These are phyloP conservation scores for Drosophila fulvimacula DNA, from an alignment of 2,888 invertebrate species.

Conservation along the genomic window DNA sequence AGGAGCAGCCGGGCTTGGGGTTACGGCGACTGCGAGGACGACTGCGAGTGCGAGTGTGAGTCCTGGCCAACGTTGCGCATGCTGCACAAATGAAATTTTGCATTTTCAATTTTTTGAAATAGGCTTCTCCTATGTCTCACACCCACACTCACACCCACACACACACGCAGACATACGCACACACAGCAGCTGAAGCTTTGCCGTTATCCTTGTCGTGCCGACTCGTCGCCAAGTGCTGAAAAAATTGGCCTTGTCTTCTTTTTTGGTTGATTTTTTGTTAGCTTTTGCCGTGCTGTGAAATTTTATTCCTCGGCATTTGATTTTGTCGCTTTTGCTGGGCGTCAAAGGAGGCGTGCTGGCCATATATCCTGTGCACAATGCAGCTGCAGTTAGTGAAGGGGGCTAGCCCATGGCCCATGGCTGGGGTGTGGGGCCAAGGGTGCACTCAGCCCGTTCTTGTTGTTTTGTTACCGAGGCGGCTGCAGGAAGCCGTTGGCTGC, in stretches of 20 bases:
- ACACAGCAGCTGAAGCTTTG: conserved; percentile 30
- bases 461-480: conserved; percentile 52
- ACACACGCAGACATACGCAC: background rate
- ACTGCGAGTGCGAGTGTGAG: background rate
- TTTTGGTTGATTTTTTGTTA: conserved; percentile 32
- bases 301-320: conserved; percentile 79
- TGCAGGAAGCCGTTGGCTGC: conserved; percentile 61
- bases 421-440: background rate
- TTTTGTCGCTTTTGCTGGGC: conserved; percentile 69
- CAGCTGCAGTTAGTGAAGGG: conserved; percentile 52
- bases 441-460: conserved; percentile 33
- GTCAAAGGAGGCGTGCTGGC: conserved; percentile 29
- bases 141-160: background rate
- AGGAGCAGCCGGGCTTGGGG: conserved; percentile 6
- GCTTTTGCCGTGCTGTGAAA: conserved; percentile 63
- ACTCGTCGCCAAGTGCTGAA: conserved; percentile 47
- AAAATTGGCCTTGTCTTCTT: conserved; percentile 53
- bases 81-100: conserved; percentile 79
- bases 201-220: conserved; percentile 43
- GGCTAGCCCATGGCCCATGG: conserved; percentile 10
- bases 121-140: conserved; percentile 66
- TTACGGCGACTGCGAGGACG: conserved; percentile 2
- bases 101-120: conserved; percentile 81
- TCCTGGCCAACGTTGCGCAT: conserved; percentile 23
- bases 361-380: conserved; percentile 42